Evolutionary conservation across 1,140 invertebrate genomes (phyloP).

Genomic region (Ectropis grisescens): DNA sequence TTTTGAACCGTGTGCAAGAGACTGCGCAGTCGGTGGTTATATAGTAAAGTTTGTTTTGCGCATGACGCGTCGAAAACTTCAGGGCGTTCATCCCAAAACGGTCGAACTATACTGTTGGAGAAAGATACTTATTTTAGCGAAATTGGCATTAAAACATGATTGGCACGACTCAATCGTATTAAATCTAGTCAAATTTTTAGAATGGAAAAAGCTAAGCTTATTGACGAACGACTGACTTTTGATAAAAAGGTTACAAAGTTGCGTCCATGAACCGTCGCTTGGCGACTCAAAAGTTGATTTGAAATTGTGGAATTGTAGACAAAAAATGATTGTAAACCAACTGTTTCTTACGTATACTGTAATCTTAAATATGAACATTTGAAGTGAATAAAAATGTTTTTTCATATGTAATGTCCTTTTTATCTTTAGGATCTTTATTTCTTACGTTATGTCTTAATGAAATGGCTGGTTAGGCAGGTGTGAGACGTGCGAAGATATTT

Average conservation of each 20-base stretch:
- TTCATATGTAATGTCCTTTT: conserved; percentile 58
- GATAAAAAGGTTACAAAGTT: conserved; percentile 34
- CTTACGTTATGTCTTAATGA: conserved; percentile 60
- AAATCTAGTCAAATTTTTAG: conserved; percentile 67
- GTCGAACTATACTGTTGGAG: too few relatives aligned
- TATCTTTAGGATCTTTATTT: conserved; percentile 62
- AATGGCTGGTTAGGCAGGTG: conserved; percentile 61
- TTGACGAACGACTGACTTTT: conserved; percentile 57
- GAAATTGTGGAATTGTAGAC: conserved; percentile 63
- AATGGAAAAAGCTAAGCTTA: conserved; percentile 42
- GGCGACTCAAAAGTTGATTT: conserved; percentile 55
- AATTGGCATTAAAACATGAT: conserved; percentile 35
- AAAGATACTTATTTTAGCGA: background rate
- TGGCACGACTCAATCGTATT: conserved; percentile 53
- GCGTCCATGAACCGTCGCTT: conserved; percentile 59
- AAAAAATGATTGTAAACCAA: conserved; percentile 31
- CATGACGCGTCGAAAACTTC: too few relatives aligned
- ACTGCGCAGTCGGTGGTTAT: too few relatives aligned
- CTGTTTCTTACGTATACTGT: conserved; percentile 50
- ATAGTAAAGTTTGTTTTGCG: too few relatives aligned
- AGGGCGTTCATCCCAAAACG: too few relatives aligned
- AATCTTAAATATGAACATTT: conserved; percentile 43
- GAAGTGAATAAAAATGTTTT: conserved; percentile 32
- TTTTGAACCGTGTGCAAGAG: too few relatives aligned
- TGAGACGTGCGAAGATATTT: conserved; percentile 63